Evolutionary conservation across 2,113 vertebrate genomes (phyloP), one percentile per base, ranked within the genome.

Genomic region (Caracal caracal): DNA sequence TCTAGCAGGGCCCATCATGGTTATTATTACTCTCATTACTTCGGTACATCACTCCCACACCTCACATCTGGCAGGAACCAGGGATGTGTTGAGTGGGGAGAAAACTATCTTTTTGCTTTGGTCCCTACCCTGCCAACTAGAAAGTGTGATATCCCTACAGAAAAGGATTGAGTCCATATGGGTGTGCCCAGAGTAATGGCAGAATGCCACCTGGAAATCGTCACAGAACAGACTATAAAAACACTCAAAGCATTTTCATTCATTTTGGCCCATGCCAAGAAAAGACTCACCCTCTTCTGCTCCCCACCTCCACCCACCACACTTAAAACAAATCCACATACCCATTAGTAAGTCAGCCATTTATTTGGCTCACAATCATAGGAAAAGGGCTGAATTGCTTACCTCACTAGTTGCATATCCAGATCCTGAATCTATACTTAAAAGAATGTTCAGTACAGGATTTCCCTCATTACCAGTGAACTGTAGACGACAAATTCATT

Each of bases 181-280:
- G 92, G 97, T 88, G 93, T 97, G 84, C 90, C 92, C 71, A 33
- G 85, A 96, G 47, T 6, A 10, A 20, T 90, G 97, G 97, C 95
- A 95, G 95, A 82, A 96, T 78, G 96, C 96, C 95, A 90, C 88
- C 92, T 94, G 97, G 96, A 97, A 95, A 81, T 71, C 10, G 80
- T 86, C 94, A 81, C 90, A 83, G 91, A 84, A 51, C 4, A 94
- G 95, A 93, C 92, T 95, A 88, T 81, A 89, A 92, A 30, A 97
- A 81, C 96, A 94, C 61, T 94, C 59, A 24, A 65, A 90, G 90
- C 49, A 92, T 90, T 96, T 97, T 95, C 97, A 96, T 96, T 98
- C 97, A 95, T 90, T 94, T 95, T 75, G 49, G 59, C 35, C 80
- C 17, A 51, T 20, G 95, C 96, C 95, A 96, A 96, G 97, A 97